phyloP scores from a whole-genome alignment of 2,113 vertebrate genomes.

The Cottus gobio region DNA sequence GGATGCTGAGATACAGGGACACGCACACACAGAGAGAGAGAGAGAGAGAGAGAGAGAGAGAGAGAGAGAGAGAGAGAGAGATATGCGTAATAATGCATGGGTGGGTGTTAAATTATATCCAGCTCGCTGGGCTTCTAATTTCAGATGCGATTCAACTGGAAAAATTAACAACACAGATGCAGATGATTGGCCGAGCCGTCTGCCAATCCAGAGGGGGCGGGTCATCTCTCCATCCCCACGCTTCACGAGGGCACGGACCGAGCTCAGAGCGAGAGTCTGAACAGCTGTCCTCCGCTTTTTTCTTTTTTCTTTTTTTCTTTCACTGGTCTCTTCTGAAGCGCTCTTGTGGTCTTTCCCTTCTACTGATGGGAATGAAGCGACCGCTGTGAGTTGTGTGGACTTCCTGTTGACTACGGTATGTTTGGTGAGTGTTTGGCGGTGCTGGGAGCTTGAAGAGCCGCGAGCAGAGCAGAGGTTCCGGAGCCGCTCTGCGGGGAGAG shows the following conservation, averaged over 20 bases:
- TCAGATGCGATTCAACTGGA: conserved; percentile 33
- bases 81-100: conserved; percentile 19
- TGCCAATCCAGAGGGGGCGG: conserved; percentile 45
- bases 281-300: conserved; percentile 27
- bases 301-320: not conserved
- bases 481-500: not conserved
- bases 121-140: conserved; percentile 45
- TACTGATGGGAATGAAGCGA: not conserved
- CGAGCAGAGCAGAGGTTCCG: conserved; percentile 10
- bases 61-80: not conserved
- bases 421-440: conserved; percentile 14
- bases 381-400: not conserved
- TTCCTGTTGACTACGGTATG: conserved; percentile 27
- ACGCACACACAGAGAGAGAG: not conserved
- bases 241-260: conserved; percentile 19
- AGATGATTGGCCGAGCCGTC: conserved; percentile 22
- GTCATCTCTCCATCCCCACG: not conserved
- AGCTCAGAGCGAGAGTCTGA: conserved; percentile 22
- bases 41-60: not conserved
- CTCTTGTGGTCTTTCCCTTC: not conserved
- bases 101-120: conserved; percentile 31
- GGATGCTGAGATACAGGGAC: not conserved
- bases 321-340: not conserved
- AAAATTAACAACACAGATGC: not conserved
- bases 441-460: conserved; percentile 41